Base-by-base conservation (phyloP, 1,140 invertebrate species). In the Pseudomyrmex flavicornis region DNA sequence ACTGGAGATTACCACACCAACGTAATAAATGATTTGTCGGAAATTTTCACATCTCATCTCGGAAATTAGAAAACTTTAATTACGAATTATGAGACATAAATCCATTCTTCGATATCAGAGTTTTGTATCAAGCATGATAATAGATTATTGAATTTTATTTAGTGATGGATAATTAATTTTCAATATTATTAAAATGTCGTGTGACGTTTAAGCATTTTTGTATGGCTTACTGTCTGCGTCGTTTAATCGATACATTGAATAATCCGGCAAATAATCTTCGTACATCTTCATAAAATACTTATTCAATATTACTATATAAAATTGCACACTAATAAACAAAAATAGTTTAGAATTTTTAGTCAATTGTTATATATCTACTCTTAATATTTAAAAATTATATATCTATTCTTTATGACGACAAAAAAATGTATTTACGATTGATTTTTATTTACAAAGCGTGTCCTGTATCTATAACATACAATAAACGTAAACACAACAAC, bases 51-150 rank as follows among this genome's bases (percentile, higher is more conserved):
- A 56, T 80, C 35, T 15, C 15, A 3, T 58, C 26, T 20, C 66
- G 54, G 20, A 72, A 59, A 80, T 80, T 80, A 80, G 66, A 59
- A 80, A 80, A 80, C 76, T 80, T 80, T 80, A 80, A 80, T 70
- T 79, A 59, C 52, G 15, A 69, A 56, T 54, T 2, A 44, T 2
- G 20, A 50, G 44, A 70, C 54, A 15, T 44, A 3, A 79, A 59
- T 59, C 20, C 8, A 13, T 63, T 22, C 5, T 17, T 35, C 0
- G 13, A 10, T n/a, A 66, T 68, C 22, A 15, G 2, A 13, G 9
- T 48, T 10, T 44, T 13, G 7, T 48, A 54, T 70, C 26, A 35
- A 54, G 2, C 10, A 54, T 54, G n/a, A 59, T n/a, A 4, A 58
- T 56, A 20, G 17, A 17, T 35, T 69, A 70, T 59, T 58, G 65